Percentiles rank a stretch among this genome's conserved stretches.
Conservation (phyloP, 2,797 vertebrate genomes). For the Melanotaenia parkinsoni region DNA sequence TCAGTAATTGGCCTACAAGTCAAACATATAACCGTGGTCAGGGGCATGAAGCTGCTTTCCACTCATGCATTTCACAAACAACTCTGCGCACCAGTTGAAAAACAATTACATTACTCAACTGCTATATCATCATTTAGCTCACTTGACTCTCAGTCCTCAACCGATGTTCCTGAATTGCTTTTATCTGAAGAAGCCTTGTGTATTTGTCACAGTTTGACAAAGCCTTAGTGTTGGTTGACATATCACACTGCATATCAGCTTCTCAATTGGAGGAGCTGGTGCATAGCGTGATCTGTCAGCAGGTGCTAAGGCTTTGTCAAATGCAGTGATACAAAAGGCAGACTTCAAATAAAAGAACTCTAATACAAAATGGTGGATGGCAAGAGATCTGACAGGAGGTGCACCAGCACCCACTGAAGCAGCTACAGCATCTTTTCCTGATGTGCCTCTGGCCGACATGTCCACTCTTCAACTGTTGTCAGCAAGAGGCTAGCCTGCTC, state of each 20-base stretch:
- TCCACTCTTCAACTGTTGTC: conserved; percentile 71
- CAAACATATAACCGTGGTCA: conserved; percentile 60
- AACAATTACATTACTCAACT: conserved; percentile 56
- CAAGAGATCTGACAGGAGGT: conserved; percentile 70
- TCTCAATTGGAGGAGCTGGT: conserved; percentile 72
- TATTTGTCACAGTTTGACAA: conserved; percentile 66
- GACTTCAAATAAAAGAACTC: conserved; percentile 70
- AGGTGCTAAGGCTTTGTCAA: conserved; percentile 78
- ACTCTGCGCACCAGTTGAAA: conserved; percentile 45
- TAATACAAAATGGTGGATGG: conserved; percentile 70
- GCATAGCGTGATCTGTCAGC: conserved; percentile 78
- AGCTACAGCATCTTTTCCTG: conserved; percentile 54
- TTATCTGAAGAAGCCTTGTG: conserved; percentile 45
- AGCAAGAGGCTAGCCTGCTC: conserved; percentile 45
- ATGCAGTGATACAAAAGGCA: conserved; percentile 66
- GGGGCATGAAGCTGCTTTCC: conserved; percentile 53
- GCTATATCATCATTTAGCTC: conserved; percentile 45
- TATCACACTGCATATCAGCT: conserved; percentile 73
- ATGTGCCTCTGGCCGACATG: conserved; percentile 53
- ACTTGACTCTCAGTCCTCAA: conserved; percentile 16
- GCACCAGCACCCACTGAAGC: conserved; percentile 59
- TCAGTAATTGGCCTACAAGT: conserved; percentile 64
- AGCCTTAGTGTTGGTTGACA: conserved; percentile 68
- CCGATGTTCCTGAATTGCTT: conserved; percentile 51
- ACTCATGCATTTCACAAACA: conserved; percentile 51